Evolutionary conservation across 2,888 invertebrate species (phyloP).

Genomic region (Acanthoscelides obtectus): DNA sequence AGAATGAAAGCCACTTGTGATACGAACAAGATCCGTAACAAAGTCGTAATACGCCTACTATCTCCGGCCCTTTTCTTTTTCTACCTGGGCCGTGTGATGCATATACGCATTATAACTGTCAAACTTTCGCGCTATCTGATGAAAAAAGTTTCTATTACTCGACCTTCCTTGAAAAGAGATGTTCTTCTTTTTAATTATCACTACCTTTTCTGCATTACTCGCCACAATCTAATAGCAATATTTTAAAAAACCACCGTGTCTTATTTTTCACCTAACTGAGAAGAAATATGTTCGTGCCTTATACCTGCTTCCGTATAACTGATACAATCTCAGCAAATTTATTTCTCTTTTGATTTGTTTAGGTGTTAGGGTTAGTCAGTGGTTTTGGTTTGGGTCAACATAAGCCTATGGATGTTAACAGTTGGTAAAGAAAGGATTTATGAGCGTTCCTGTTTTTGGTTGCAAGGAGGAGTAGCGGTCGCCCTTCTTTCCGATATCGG

Average conservation of each 20-base stretch:
- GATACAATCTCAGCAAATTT: neutral
- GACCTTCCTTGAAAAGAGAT: neutral
- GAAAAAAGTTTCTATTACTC: conserved; percentile 14
- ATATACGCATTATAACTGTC: conserved; percentile 32
- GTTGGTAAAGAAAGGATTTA: too few species aligned
- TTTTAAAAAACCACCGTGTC: neutral
- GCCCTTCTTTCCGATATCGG: too few species aligned
- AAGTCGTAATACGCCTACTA: neutral
- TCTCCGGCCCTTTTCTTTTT: conserved; percentile 6
- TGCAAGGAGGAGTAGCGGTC: too few species aligned
- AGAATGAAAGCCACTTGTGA: too few species aligned
- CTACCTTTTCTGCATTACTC: neutral
- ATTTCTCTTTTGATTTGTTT: neutral
- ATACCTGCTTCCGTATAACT: neutral
- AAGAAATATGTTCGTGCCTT: neutral
- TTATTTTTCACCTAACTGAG: neutral
- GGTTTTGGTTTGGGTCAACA: neutral
- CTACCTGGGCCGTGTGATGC: conserved; percentile 19
- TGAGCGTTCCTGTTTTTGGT: too few species aligned
- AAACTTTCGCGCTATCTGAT: conserved; percentile 29
- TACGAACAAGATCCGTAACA: too few species aligned
- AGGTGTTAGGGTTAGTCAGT: neutral
- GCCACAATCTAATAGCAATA: neutral
- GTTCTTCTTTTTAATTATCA: neutral
- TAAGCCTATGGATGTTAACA: too few species aligned